Conservation (phyloP, 2,888 invertebrate species). For the Dynastes tityus region DNA sequence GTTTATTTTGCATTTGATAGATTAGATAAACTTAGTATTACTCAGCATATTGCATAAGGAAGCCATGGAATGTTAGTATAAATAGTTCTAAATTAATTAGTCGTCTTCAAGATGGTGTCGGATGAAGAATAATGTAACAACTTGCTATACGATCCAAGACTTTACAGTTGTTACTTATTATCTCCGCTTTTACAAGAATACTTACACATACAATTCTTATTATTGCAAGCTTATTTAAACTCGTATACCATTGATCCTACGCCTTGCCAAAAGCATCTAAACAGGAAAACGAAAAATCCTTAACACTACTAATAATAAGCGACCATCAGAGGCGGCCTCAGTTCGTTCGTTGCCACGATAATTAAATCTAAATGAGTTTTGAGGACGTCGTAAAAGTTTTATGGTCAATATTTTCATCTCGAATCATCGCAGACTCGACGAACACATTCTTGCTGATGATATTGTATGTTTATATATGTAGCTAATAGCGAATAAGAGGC, state of each 20-base stretch:
- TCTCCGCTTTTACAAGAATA: no score
- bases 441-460: conserved; percentile 1
- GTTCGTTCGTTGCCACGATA: not conserved
- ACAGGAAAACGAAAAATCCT: not conserved
- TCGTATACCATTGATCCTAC: not conserved
- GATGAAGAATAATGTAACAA: no score
- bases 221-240: not conserved
- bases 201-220: no score
- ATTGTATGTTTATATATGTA: conserved; percentile 15
- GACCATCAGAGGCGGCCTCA: not conserved
- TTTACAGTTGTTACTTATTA: no score
- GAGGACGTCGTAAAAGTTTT: conserved; percentile 27
- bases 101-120: no score
- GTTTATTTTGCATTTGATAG: no score
- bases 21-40: no score
- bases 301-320: conserved; percentile 1
- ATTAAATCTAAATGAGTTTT: conserved; percentile 36
- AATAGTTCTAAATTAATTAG: no score
- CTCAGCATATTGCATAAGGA: no score
- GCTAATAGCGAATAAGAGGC: conserved; percentile 1
- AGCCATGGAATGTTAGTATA: no score
- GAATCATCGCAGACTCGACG: not conserved
- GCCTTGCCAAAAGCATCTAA: not conserved
- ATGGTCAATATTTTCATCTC: conserved; percentile 30
- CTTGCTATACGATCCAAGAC: no score